Base-by-base conservation (phyloP, 2,113 vertebrate species). In the Cygnus atratus region DNA sequence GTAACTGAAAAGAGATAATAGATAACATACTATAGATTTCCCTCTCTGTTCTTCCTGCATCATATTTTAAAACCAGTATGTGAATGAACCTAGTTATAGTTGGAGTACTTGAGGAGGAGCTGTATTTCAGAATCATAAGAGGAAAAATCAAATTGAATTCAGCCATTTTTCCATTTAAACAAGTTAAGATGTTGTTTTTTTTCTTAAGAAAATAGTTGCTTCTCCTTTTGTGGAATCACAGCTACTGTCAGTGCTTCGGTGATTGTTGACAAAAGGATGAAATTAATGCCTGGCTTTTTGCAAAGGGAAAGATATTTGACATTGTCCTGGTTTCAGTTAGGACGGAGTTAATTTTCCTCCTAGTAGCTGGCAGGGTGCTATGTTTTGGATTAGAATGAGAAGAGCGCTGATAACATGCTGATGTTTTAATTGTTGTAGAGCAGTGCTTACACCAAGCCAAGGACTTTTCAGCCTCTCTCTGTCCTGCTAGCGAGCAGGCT, bases 161-260 rank as follows among this genome's bases (percentile, higher is more conserved):
- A 72, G 14, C 61, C 8, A 20, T 46, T 77, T 43, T 17, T 54
- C 11, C 11, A 28, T 65, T 80, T 66, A 87, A 90, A 66, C 13
- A 62, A 67, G n/a, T 50, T 71, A 28, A 0, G 8, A 7, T 24
- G 0, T 6, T 61, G 0, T 5, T 61, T 87, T 62, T 77, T 57
- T 8, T 6, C 76, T 29, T 18, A 48, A 71, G 50, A 35, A 77
- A 73, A 35, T 48, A 77, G 21, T 58, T 80, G 37, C 18, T 63
- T 48, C 3, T 91, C 19, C 18, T 62, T 41, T 54, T 44, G 13
- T 33, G 24, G 11, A 70, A 31, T 48, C 0, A 0, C 15, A 57
- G 13, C 46, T 46, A 26, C 50, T 70, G 29, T 63, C 31, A 55
- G 39, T 16, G 4, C 46, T 81, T 39, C 31, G 44, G 18, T 74